Conservation (phyloP, 2,797 vertebrate genomes). For the Enteromius thamalakanensis region DNA sequence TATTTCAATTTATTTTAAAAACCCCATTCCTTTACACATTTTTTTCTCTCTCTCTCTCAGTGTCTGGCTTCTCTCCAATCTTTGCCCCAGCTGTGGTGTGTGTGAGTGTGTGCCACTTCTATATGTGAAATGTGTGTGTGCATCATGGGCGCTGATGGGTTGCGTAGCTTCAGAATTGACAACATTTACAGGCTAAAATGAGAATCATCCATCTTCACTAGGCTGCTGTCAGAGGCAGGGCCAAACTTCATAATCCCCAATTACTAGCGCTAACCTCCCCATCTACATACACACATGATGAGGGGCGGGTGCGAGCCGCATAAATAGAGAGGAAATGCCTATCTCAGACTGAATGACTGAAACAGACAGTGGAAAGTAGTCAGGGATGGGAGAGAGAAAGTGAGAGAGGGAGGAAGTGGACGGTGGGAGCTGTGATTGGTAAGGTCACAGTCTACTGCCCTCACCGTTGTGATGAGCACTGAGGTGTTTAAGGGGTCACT, state of each 20-base stretch:
- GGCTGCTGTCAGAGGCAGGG: conserved; percentile 95
- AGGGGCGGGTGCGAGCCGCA: conserved; percentile 24
- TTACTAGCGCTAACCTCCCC: conserved; percentile 93
- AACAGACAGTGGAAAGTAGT: conserved; percentile 29
- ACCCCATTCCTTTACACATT: conserved; percentile 21
- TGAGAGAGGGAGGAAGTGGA: conserved; percentile 59
- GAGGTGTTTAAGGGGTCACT: conserved; percentile 82
- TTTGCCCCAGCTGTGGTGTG: conserved; percentile 82
- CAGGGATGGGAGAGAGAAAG: conserved; percentile 50
- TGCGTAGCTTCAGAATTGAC: conserved; percentile 99
- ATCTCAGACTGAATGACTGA: conserved; percentile 24
- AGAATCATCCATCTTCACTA: conserved; percentile 99
- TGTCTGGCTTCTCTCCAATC: conserved; percentile 45
- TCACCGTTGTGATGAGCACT: conserved; percentile 79
- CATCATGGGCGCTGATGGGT: conserved; percentile 97
- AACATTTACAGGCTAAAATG: conserved; percentile 99
- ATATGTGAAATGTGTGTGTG: conserved; percentile 55
- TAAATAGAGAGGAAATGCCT: conserved; percentile 38
- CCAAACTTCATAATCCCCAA: conserved; percentile 99
- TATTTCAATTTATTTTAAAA: conserved; percentile 27
- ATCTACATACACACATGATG: conserved; percentile 86
- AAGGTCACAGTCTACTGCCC: conserved; percentile 82
- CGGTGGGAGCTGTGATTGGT: conserved; percentile 78
- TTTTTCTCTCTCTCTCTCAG: conserved; percentile 6
- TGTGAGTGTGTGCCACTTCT: conserved; percentile 65